Evolutionary conservation across 2,113 vertebrate genomes (phyloP), one percentile per base, ranked within the genome.

Genomic region (Dendrocopos noguchii): DNA sequence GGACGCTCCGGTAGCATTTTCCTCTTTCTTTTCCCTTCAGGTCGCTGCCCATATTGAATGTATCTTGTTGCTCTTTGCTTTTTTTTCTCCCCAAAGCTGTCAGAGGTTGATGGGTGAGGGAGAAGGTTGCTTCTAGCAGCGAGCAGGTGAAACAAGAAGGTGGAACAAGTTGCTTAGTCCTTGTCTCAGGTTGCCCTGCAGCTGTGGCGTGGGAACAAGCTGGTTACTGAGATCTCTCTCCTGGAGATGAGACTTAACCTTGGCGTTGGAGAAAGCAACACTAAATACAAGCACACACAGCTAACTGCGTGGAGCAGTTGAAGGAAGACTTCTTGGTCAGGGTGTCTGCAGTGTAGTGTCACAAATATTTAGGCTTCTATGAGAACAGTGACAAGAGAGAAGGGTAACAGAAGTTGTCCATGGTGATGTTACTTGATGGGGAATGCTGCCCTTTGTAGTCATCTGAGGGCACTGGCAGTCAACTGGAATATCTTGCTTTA

Each of bases 401-500:
- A 3, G 9, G 19, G 2, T 6, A 9, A 28, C 11, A 29, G 19
- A 44, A 77, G 17, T 36, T 70, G 47, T 44, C 50, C 3, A 0
- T 75, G 86, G 56, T 77, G 52, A 19, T 2, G 53, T 65, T 83
- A 14, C 55, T 59, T 18, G 59, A 1, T 68, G 74, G 66, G 59
- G 60, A 88, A 29, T 4, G 50, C 83, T 88, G 80, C 73, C 53
- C 59, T 88, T 88, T 65, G 57, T 74, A 77, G 79, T 82, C 31
- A 10, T 29, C 53, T 47, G 70, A 68, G 83, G 87, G 46, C 19
- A 4, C 34, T 87, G 63, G 66, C 24, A 72, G 66, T 65, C 86
- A 70, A 92, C 91, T 81, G 91, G 95, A 96, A 90, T 93, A 88
- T 76, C 94, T 88, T 50, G 95, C 80, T 94, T 91, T 79, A 66